phyloP scores from a whole-genome alignment of 2,113 vertebrate species.

The Ammodytes dubius region DNA sequence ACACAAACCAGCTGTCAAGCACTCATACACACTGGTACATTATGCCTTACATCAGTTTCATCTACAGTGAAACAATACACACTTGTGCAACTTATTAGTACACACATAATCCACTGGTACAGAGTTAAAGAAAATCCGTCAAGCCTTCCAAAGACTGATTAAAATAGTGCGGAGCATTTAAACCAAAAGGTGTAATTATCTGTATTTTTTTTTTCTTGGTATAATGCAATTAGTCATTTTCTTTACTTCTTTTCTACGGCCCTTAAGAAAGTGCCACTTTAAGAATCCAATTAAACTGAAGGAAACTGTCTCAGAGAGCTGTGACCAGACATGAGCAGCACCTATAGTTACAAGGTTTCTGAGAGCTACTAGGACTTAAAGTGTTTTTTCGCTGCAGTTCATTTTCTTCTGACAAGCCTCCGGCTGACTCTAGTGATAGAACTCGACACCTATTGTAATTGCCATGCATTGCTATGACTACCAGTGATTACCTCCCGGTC shows the following conservation, averaged over 20 bases:
- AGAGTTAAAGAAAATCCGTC: not conserved
- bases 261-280: not conserved
- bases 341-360: constrained; percentile 12
- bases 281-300: not conserved
- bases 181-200: not conserved
- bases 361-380: not conserved
- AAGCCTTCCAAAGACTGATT: not conserved
- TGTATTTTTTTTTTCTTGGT: not conserved
- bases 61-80: not conserved
- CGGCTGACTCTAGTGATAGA: not conserved
- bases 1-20: not conserved
- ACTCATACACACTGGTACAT: not conserved
- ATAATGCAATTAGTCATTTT: too few species aligned
- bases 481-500: not conserved
- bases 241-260: not conserved
- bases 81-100: not conserved
- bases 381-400: constrained; percentile 1
- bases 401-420: constrained; percentile 17
- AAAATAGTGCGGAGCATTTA: too few species aligned
- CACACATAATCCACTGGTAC: not conserved
- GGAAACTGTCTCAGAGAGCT: not conserved
- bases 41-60: not conserved
- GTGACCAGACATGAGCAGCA: not conserved
- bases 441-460: too few species aligned
- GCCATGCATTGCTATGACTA: not conserved